These are phyloP conservation scores for Sus scrofa DNA, from an alignment of 2,113 vertebrate genomes.

Conservation along the genomic window T2T-Sscrofa CM000830.6:130471501-130472000, in stretches of 20 bases:
- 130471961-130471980: constrained; percentile 23
- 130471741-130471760: constrained; percentile 35
- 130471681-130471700: constrained; percentile 62
- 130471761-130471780: constrained; percentile 62
- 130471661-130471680: constrained; percentile 72
- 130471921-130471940: constrained; percentile 51
- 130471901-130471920: constrained; percentile 40
- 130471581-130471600: constrained; percentile 82
- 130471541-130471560: constrained; percentile 84
- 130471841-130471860: neutral
- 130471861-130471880: neutral
- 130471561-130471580: constrained; percentile 87
- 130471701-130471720: constrained; percentile 64
- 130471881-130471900: neutral
- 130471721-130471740: constrained; percentile 47
- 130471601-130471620: constrained; percentile 83
- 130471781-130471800: constrained; percentile 32
- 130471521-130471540: constrained; percentile 82
- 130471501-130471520: constrained; percentile 82
- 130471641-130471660: constrained; percentile 25
- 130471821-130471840: constrained; percentile 38
- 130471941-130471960: neutral
- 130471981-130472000: constrained; percentile 19
- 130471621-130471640: constrained; percentile 79
- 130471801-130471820: constrained; percentile 56